phyloP scores from a whole-genome alignment of 2,113 vertebrate species.

The Myxocyprinus asiaticus region DNA sequence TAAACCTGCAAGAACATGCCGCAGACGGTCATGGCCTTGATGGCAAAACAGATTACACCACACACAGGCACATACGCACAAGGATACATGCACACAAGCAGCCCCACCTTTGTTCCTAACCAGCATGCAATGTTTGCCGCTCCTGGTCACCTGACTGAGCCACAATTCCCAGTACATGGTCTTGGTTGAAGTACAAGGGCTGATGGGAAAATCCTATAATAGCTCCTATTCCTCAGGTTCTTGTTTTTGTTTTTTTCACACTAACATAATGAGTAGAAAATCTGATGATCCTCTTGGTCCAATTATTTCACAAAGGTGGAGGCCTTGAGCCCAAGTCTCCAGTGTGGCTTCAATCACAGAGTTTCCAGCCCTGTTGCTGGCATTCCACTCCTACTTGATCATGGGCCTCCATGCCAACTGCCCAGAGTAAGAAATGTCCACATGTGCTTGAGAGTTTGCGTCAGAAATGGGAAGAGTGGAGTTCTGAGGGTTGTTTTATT shows the following conservation, averaged over 20 bases:
- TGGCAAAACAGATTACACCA: slow-evolving; percentile 1
- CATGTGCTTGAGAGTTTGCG: slow-evolving; percentile 44
- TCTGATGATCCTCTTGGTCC: slow-evolving; percentile 1
- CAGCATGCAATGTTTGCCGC: slow-evolving; percentile 68
- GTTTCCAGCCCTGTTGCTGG: slow-evolving; percentile 64
- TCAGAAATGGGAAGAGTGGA: slow-evolving; percentile 24
- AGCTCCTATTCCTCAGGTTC: too few relatives aligned
- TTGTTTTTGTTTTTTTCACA: not conserved
- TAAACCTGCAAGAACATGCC: slow-evolving; percentile 31
- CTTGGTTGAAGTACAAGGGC: not conserved
- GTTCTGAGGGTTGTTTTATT: slow-evolving; percentile 42
- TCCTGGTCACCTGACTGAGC: slow-evolving; percentile 70
- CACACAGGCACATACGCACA: not conserved
- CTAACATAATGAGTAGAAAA: slow-evolving; percentile 1
- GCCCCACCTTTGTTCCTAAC: slow-evolving; percentile 74
- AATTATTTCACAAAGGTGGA: slow-evolving; percentile 1
- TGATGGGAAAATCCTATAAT: not conserved
- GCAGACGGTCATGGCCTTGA: not conserved
- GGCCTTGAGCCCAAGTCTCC: slow-evolving; percentile 51
- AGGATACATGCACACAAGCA: not conserved
- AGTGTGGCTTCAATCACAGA: slow-evolving; percentile 62
- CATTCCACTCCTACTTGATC: slow-evolving; percentile 55
- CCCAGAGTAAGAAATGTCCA: slow-evolving; percentile 44
- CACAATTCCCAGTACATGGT: slow-evolving; percentile 79
- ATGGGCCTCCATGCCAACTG: slow-evolving; percentile 62